Base-by-base conservation (phyloP, 2,113 vertebrate genomes). In the Caranx melampygus region DNA sequence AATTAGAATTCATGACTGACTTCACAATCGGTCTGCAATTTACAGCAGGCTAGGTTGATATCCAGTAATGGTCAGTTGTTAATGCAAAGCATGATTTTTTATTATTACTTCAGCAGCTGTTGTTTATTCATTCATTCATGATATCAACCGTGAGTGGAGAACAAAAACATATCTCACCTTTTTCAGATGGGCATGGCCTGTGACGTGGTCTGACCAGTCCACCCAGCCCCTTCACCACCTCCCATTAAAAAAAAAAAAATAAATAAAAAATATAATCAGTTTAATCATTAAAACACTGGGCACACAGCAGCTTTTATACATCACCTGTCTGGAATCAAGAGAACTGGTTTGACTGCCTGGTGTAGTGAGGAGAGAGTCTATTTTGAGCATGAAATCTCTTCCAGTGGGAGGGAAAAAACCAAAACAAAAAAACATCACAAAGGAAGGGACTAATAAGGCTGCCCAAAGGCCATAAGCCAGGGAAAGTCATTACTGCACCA, bases 21-120 rank as follows among this genome's bases (percentile, higher is more conserved):
- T 66, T 52, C 45, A 31, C 76, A 87, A 83, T 85, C 64, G 85
- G 18, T n/a, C 37, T 12, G 14, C 26, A 44, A 65, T 85, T 87
- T 71, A 76, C 52, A 78, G 13, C 49, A 59, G 42, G 20, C 45
- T 34, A 72, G 66, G 78, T 76, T 79, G 55, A 54, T 71, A 81
- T 54, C 63, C 3, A 4, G 26, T 74, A 82, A 84, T 74, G 54
- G 67, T 75, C 52, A 58, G 42, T 16, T 18, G 21, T 58, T 20
- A 73, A 83, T 61, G 67, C 74, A 78, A 77, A 66, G 77, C 12
- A 3, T 20, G 9, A 3, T 13, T 61, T 77, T 77, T 34, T 15
- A 16, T 77, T 34, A 26, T 18, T 20, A 82, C 72, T 63, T 35
- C 21, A 42, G 44, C 47, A 18, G 31, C 3, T 2, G 64, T 62